phyloP scores from a whole-genome alignment of 2,888 invertebrate genomes.

The Lasioglossum leucozonium region DNA sequence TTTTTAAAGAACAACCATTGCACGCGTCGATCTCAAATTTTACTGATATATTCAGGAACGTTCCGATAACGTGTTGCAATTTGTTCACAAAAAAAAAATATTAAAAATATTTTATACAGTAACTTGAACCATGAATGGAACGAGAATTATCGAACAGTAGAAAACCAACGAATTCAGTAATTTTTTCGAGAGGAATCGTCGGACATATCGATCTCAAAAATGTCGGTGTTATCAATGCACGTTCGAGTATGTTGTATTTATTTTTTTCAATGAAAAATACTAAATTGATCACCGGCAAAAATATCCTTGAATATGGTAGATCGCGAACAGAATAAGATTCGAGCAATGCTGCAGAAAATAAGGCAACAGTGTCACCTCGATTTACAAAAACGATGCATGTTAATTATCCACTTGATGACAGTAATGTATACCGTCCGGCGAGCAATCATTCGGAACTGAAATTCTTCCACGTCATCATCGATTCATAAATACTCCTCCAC shows the following conservation, averaged over 20 bases:
- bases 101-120: background rate
- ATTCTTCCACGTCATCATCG: background rate
- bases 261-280: background rate
- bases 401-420: background rate
- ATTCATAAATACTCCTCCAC: background rate
- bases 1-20: background rate
- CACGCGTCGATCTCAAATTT: background rate
- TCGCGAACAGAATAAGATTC: background rate
- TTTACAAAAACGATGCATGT: background rate
- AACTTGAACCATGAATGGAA: too few relatives aligned
- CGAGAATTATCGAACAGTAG: background rate
- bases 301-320: background rate
- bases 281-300: background rate
- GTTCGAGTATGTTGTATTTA: background rate
- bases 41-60: background rate
- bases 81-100: background rate
- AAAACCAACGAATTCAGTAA: background rate
- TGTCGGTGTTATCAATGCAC: background rate
- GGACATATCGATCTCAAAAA: background rate
- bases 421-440: background rate
- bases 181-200: background rate
- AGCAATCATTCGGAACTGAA: background rate
- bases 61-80: background rate
- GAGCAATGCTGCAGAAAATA: background rate
- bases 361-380: background rate